Evolutionary conservation across 2,888 invertebrate species (phyloP), one percentile per base, ranked within the genome.

Genomic region (Eumerus sabulonum): DNA sequence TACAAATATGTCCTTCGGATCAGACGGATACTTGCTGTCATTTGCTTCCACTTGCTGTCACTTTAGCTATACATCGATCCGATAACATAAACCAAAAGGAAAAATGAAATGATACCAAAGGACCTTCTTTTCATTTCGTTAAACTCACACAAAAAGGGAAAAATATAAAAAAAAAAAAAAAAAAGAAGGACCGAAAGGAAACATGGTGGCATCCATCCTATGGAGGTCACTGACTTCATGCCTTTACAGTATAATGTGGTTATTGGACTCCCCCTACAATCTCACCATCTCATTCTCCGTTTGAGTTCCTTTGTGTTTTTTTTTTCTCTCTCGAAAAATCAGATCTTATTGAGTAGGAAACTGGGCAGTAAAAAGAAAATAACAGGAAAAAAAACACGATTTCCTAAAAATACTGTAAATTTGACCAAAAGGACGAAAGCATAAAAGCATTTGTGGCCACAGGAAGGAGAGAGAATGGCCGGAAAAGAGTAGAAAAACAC

Each of bases 381-480:
- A n/a, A n/a, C n/a, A n/a, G n/a, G n/a, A n/a, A n/a, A n/a, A n/a
- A n/a, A n/a, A n/a, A n/a, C n/a, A n/a, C n/a, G n/a, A n/a, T n/a
- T n/a, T n/a, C n/a, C n/a, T n/a, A 48, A 36, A 48, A 44, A 50
- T 64, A 35, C 48, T 76, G 57, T 72, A 67, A 66, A 67, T 72
- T 72, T 42, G 51, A 57, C 62, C 47, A 45, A 45, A 62, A 71
- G 50, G 56, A 57, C 18, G 62, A 71, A 76, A 71, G 27, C 7
- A 72, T 68, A 72, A 72, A 66, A 66, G 56, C 71, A 67, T 51
- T 77, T 77, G 76, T 64, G 19, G 12, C 7, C 70, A 76, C 59
- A 59, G 64, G 45, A 51, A 54, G 50, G 54, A 38, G 42, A 66
- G 47, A n/a, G 38, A 18, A 17, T 54, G 48, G 14, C 64, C 27